Base-by-base conservation (phyloP, 2,113 vertebrate species). In the Pachyramphus minor region DNA sequence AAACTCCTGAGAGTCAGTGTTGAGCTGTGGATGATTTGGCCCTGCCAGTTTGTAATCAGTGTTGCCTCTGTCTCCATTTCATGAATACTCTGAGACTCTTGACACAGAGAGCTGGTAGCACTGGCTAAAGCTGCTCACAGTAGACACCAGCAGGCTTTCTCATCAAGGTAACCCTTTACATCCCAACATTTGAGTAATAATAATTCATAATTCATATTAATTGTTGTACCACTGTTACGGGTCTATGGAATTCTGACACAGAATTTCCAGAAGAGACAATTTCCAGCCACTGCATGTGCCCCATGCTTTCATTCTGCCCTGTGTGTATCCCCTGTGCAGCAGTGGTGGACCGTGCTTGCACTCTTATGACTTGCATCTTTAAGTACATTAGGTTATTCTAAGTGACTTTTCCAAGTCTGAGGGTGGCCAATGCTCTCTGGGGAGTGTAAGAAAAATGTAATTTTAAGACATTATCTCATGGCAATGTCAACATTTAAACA, bases 401-500 rank as follows among this genome's bases (percentile, higher is more conserved):
- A 90, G 64, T 68, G 52, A 68, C 75, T 92, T 94, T 73, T 96
- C 85, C 74, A 90, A 94, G 83, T 92, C 75, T 84, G 90, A 94
- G 95, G 85, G 95, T 95, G 95, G 91, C 84, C 92, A 82, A 0
- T 62, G 86, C 39, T 89, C 86, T 69, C 86, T 62, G 64, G 76
- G 73, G 83, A 81, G 52, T 58, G 23, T 64, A 89, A 89, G 76
- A 92, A 90, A 96, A 93, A 96, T 92, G 83, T 82, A 69, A 60
- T 92, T 95, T 92, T 72, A 89, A 93, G 76, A 82, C 93, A 92
- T 80, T 96, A 96, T 94, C 95, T 94, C 86, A 66, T 69, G 69
- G 80, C 53, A 89, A 82, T 87, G 95, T 94, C 93, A 95, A 93
- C 92, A 82, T 97, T 96, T 92, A 92, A 95, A 73, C 77, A 88